Base-by-base conservation (phyloP, 2,113 vertebrate genomes). In the Rutilus rutilus region DNA sequence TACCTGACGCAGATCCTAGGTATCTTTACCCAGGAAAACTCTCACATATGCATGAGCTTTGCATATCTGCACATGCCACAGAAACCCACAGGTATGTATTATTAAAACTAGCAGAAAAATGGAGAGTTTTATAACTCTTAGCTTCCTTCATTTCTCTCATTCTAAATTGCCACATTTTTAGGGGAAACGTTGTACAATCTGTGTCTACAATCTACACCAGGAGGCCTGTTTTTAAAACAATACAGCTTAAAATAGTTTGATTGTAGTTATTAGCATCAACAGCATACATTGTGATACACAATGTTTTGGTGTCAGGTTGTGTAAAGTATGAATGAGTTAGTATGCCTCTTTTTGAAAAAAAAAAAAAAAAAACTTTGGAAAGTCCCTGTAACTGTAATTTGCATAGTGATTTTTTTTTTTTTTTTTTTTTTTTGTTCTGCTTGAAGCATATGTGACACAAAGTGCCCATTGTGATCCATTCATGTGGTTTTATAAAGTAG, bases 321-420 rank as follows among this genome's bases (percentile, higher is more conserved):
- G 59, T 47, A 64, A 27, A 19, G 2, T 10, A 64, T 80, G 7
- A 81, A 81, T 65, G 59, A 8, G 64, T 65, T 52, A 52, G 21
- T 85, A 57, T 57, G 42, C 25, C 47, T 17, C 52, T 50, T 85
- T 62, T 73, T 73, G 15, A 71, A 64, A 84, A 30, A 47, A 84
- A 19, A 71, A 50, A 52, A 57, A 21, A 23, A 6, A 33, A 9
- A 50, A 47, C 33, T 52, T 74, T 36, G 87, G 86, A 88, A 88
- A 87, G 69, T 85, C 85, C 89, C 86, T 5, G 73, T 80, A 83
- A 54, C 75, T 85, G 85, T 86, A 45, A 87, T 88, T 88, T 87
- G 83, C 83, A 85, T 84, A 83, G 81, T 81, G 62, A 83, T 87
- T 71, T 78, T 42, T 75, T 6, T 1, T 23, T 2, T 19, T 21